Evolutionary conservation across 2,113 vertebrate species (phyloP).

Genomic region (Oenanthe oenanthe): DNA sequence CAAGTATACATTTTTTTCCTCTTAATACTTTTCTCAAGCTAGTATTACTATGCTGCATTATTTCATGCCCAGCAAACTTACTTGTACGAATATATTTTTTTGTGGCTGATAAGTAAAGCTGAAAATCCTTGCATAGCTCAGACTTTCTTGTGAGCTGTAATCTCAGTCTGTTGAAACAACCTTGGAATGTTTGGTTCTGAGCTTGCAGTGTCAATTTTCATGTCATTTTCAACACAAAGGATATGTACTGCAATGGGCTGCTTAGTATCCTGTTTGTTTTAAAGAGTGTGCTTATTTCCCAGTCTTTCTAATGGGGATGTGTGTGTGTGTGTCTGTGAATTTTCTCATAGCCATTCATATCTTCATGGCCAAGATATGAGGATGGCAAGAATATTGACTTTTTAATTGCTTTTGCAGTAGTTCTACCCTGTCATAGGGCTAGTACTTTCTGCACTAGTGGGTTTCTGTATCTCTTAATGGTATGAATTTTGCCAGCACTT

Average conservation of each 20-base stretch:
- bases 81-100: background rate
- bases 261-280: background rate
- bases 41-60: background rate
- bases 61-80: background rate
- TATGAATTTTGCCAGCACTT: background rate
- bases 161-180: background rate
- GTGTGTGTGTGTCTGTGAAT: background rate
- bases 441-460: background rate
- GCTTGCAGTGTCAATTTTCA: background rate
- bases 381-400: background rate
- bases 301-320: background rate
- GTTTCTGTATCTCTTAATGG: background rate
- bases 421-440: background rate
- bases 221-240: background rate
- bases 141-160: background rate
- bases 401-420: background rate
- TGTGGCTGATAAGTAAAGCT: background rate
- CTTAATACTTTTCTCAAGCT: background rate
- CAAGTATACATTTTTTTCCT: background rate
- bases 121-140: background rate
- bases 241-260: background rate
- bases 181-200: conserved; percentile 19
- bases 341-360: background rate
- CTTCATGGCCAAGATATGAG: background rate
- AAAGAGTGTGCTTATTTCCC: background rate